These are phyloP conservation scores for Andrena camellia DNA, from an alignment of 2,888 invertebrate species.

Conservation along the genomic window DNA sequence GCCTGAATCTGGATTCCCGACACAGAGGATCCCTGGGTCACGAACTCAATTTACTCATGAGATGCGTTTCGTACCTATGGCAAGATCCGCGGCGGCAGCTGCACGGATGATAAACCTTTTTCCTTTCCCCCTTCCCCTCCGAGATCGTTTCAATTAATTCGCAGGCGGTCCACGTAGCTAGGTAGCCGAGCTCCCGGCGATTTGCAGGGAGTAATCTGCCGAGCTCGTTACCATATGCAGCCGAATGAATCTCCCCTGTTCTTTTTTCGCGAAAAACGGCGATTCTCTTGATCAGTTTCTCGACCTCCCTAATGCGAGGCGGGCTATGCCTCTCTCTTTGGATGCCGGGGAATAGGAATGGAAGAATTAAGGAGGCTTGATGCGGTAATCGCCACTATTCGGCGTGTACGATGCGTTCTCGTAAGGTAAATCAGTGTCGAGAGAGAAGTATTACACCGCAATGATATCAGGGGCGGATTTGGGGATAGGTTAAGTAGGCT, in stretches of 20 bases:
- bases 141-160: slow-evolving; percentile 51
- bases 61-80: slow-evolving; percentile 35
- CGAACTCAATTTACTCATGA: slow-evolving; percentile 59
- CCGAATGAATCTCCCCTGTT: not conserved
- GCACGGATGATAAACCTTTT: slow-evolving; percentile 47
- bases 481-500: too few species aligned
- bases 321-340: not conserved
- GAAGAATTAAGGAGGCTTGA: not conserved
- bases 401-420: too few species aligned
- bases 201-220: slow-evolving; percentile 35
- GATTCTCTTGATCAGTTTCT: not conserved
- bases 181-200: slow-evolving; percentile 1
- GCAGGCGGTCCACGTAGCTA: slow-evolving; percentile 42
- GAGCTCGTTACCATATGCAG: slow-evolving; percentile 16
- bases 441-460: too few species aligned
- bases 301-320: too few species aligned
- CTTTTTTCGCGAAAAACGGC: not conserved
- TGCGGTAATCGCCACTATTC: too few species aligned
- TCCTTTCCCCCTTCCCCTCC: not conserved
- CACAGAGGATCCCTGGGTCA: slow-evolving; percentile 45
- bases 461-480: too few species aligned
- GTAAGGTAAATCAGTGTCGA: too few species aligned
- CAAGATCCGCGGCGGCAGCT: slow-evolving; percentile 25
- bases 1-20: slow-evolving; percentile 45
- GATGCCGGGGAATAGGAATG: not conserved